Evolutionary conservation across 2,113 vertebrate species (phyloP).

Genomic region (Dermatemys mawii): DNA sequence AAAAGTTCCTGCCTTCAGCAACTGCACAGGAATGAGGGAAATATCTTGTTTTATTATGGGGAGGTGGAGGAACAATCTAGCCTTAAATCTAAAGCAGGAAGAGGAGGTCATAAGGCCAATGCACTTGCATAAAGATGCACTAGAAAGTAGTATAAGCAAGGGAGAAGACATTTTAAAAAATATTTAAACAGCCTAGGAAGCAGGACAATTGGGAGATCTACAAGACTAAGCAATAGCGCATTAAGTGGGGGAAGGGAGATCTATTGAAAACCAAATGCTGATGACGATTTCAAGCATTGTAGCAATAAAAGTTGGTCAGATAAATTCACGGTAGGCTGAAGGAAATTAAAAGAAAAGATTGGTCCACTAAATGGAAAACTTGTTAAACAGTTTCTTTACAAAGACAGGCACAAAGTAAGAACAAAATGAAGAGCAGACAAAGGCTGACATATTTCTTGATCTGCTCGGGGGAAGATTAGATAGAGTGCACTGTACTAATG

Average conservation of each 20-base stretch:
- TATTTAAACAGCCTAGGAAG: not conserved
- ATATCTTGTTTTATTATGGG: accelerated
- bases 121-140: accelerated
- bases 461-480: not conserved
- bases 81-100: accelerated
- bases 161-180: not conserved
- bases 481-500: not conserved
- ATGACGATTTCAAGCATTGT: not conserved
- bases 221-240: not conserved
- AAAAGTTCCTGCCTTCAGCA: too few relatives aligned
- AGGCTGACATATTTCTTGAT: not conserved
- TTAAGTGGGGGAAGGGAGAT: not conserved
- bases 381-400: not conserved
- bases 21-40: too few relatives aligned
- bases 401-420: not conserved
- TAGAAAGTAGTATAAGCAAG: not conserved
- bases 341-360: not conserved
- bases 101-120: accelerated
- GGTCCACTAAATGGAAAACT: not conserved
- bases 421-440: not conserved
- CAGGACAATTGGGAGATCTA: not conserved
- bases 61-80: accelerated
- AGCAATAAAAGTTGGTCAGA: not conserved
- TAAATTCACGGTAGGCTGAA: not conserved
- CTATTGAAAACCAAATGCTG: not conserved